Base-by-base conservation (phyloP, 2,888 invertebrate species). In the Stenotaenia linearis region DNA sequence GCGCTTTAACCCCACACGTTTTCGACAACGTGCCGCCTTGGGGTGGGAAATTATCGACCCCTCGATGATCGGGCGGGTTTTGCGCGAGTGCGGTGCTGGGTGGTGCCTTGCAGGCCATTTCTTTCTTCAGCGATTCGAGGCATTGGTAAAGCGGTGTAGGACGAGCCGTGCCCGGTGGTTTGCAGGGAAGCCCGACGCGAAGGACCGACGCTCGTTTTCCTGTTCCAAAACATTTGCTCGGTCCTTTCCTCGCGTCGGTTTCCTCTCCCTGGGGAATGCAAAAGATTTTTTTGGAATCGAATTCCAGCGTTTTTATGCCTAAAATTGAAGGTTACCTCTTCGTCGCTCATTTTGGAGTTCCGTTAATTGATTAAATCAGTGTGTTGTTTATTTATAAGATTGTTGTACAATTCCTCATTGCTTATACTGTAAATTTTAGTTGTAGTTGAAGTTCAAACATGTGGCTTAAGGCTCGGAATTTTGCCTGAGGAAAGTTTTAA, bases 1-100 rank as follows among this genome's bases (percentile, higher is more conserved):
- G 77, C 1, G 77, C 77, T n/a, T 77, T 77, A 45, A 77, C 77
- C 15, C 77, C 77, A 18, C 77, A 77, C 5, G 77, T 77, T 45
- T 77, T 77, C 9, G 77, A 40, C 77, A 77, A 40, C 32, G 40
- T 35, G 37, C 77, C 77, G 23, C 77, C 77, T 30, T 77, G 77
- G 7, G 77, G 40, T 35, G 77, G 77, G 10, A 37, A 77, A 40
- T 35, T 21, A 77, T 77, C 77, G 12, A n/a, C 10, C 21, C 77
- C 77, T 10, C 77, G 77, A 9, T 0, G 3, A 15, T 77, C 77
- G 12, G 6, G 12, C 1, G 28, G 69, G 10, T 30, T 30, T 12
- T 28, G 69, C 30, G 9, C 0, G 21, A 28, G 10, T n/a, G n/a
- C 21, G 28, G 9, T 6, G 23, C 12, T 12, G n/a, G 69, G 21